Conservation (phyloP, 1,140 invertebrate species). For the Lordiphosa stackelbergi region DNA sequence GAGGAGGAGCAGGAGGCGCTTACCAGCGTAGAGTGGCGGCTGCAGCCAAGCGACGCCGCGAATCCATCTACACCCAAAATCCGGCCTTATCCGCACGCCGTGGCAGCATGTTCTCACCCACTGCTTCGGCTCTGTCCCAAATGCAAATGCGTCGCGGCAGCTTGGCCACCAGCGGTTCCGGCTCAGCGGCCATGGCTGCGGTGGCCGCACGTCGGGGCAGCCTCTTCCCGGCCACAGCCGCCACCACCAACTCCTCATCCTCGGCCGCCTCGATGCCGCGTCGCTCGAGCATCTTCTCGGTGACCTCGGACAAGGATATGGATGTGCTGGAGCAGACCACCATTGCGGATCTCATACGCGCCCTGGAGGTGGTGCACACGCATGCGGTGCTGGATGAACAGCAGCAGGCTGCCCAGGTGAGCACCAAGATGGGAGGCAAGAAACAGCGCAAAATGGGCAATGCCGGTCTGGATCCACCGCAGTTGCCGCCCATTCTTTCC, state of each 20-base stretch:
- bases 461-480: conserved; percentile 77
- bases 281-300: conserved; percentile 79
- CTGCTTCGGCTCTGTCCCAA: conserved; percentile 35
- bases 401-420: conserved; percentile 13
- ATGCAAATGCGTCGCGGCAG: conserved; percentile 77
- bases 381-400: conserved; percentile 69
- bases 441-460: conserved; percentile 80
- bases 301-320: conserved; percentile 78
- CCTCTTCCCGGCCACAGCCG: conserved; percentile 52
- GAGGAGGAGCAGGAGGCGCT: conserved; percentile 13
- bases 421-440: conserved; percentile 12
- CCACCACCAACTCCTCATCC: conserved; percentile 22
- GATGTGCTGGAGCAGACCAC: conserved; percentile 86
- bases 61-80: conserved; percentile 70
- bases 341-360: conserved; percentile 85
- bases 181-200: conserved; percentile 61
- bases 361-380: conserved; percentile 81
- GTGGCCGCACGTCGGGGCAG: conserved; percentile 61
- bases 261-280: conserved; percentile 47
- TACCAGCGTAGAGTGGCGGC: conserved; percentile 50
- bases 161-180: conserved; percentile 64
- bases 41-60: conserved; percentile 46
- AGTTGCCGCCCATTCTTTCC: conserved; percentile 61
- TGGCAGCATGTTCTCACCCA: conserved; percentile 62
- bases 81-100: conserved; percentile 47